phyloP scores from a whole-genome alignment of 2,888 invertebrate species.

The Ceratothoa steindachneri region DNA sequence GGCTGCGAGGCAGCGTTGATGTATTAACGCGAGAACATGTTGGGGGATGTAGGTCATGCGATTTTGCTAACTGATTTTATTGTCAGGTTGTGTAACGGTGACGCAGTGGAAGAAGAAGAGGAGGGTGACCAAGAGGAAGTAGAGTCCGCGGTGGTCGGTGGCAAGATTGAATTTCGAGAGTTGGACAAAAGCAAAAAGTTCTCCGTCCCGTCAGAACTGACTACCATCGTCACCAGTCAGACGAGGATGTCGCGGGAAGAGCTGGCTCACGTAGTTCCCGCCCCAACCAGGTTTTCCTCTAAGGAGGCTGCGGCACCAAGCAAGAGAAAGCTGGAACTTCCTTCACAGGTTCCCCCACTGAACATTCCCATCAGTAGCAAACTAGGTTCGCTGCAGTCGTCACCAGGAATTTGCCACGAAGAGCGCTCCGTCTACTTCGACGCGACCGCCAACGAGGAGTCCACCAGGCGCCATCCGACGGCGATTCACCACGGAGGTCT shows the following conservation, averaged over 20 bases:
- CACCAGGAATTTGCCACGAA: conserved; percentile 32
- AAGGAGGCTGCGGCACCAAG: conserved; percentile 1
- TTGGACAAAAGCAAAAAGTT: conserved; percentile 43
- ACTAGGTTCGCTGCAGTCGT: conserved; percentile 31
- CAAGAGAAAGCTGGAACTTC: background rate
- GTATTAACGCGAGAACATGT: no score
- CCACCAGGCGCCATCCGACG: background rate
- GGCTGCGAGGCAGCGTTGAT: no score
- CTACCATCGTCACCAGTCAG: conserved; percentile 43
- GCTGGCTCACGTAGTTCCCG: conserved; percentile 37
- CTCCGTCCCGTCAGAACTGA: conserved; percentile 38
- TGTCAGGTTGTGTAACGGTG: background rate
- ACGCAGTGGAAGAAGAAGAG: conserved; percentile 20
- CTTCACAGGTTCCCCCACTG: conserved; percentile 23
- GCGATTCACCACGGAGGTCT: background rate
- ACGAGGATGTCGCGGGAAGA: conserved; percentile 42
- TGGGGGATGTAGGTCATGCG: no score
- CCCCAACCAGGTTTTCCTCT: conserved; percentile 40
- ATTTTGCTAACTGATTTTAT: no score
- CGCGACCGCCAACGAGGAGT: conserved; percentile 54
- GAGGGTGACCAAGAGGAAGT: conserved; percentile 33
- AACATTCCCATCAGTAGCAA: conserved; percentile 30
- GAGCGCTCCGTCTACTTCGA: conserved; percentile 69
- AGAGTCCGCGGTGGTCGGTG: conserved; percentile 36
- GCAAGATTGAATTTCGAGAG: conserved; percentile 46